Evolutionary conservation across 2,113 vertebrate genomes (phyloP), one percentile per base, ranked within the genome.

Genomic region (Nothocercus nigrocapillus): DNA sequence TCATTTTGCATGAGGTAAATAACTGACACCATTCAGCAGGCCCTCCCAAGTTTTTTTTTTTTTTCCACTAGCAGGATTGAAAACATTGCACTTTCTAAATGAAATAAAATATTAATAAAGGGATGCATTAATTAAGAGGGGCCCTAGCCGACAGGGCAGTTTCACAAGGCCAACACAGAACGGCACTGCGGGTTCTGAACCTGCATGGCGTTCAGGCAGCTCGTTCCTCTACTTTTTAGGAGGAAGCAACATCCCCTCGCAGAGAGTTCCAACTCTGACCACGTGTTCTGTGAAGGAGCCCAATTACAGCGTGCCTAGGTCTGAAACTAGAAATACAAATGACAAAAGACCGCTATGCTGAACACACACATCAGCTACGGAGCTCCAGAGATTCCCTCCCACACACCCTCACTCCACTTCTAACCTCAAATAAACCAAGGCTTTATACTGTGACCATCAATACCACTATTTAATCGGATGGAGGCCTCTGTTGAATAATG

Each of bases 251-350:
- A 5, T 59, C n/a, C 14, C 61, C 70, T 47, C 54, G 32, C n/a
- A 40, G 25, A 27, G 13, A 63, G 67, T 5, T 17, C 0, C 3
- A 79, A 51, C 38, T 73, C 24, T 47, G 47, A 45, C 34, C 42
- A 51, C 20, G 5, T 3, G 0, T 34, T n/a, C 59, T 38, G 49
- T 19, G 40, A 66, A 77, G 64, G 30, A 45, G 45, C 68, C 76
- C 42, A 81, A n/a, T 1, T 63, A 22, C 72, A 51, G 70, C 0
- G 0, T 4, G 9, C 36, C 42, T 18, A 19, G 9, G 21, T 17
- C 51, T 77, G 61, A 62, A 79, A 64, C 25, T 4, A 56, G 42
- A 82, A 34, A 53, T 11, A 45, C 3, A 58, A 38, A 73, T 58
- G 28, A 85, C 62, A 90, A 63, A 5, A 34, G 66, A 68, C 42